Conservation (phyloP, 2,113 vertebrate genomes). For the Dendropsophus ebraccatus region DNA sequence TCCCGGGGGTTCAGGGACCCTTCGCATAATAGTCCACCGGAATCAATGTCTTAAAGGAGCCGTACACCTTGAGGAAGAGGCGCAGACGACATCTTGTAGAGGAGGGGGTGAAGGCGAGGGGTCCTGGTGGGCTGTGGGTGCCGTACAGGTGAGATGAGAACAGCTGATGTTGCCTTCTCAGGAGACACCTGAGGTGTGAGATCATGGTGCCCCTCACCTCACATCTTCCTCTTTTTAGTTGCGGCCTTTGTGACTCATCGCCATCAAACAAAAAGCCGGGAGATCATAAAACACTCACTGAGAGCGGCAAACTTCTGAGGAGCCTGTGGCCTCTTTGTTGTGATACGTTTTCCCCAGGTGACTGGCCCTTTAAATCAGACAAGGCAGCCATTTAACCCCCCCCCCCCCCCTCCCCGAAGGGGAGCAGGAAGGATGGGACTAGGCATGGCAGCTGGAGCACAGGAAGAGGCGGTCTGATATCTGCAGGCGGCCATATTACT, state of each 20-base stretch:
- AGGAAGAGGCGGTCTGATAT: neutral
- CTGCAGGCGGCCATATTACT: neutral
- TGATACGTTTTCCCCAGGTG: neutral
- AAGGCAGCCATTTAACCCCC: too few relatives aligned
- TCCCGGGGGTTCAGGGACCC: neutral
- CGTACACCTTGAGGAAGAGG: too few relatives aligned
- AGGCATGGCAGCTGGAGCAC: too few relatives aligned
- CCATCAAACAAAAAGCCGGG: conserved; percentile 26
- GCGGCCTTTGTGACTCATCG: conserved; percentile 23
- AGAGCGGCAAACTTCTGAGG: conserved; percentile 11
- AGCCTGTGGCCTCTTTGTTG: neutral
- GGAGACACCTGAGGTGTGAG: neutral
- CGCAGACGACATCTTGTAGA: neutral
- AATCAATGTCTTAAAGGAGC: neutral
- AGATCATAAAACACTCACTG: conserved; percentile 33
- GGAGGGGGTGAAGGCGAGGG: too few relatives aligned
- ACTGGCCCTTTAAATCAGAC: neutral
- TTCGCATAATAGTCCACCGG: neutral
- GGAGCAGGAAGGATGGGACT: too few relatives aligned
- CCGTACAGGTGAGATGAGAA: too few relatives aligned
- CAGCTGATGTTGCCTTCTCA: too few relatives aligned
- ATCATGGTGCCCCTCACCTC: neutral
- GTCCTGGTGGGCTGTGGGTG: too few relatives aligned
- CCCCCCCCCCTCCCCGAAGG: too few relatives aligned
- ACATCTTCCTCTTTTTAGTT: neutral